Conservation (phyloP, 2,888 invertebrate genomes). For the Metopia argyrocephala region DNA sequence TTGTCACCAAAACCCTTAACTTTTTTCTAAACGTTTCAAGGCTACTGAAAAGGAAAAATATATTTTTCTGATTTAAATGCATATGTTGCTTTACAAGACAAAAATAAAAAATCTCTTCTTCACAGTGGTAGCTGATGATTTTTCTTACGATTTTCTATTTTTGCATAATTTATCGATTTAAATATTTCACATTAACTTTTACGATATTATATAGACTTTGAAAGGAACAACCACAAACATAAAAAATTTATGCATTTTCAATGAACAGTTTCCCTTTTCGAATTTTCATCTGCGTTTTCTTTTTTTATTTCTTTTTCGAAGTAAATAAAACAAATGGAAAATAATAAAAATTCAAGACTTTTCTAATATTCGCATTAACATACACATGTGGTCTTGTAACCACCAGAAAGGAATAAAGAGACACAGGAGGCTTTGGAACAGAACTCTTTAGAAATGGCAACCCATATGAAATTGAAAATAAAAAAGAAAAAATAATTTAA, state of each 20-base stretch:
- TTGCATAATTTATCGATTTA: conserved; percentile 55
- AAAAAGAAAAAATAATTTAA: conserved; percentile 2
- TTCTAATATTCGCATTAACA: conserved; percentile 10
- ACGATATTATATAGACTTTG: conserved; percentile 16
- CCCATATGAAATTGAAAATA: conserved; percentile 18
- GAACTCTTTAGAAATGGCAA: background rate
- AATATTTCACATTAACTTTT: conserved; percentile 52
- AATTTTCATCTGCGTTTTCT: conserved; percentile 10
- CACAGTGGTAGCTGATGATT: conserved; percentile 6
- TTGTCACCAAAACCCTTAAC: background rate
- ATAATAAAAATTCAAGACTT: conserved; percentile 26
- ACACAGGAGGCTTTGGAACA: background rate
- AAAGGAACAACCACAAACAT: background rate
- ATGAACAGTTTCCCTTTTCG: conserved; percentile 58
- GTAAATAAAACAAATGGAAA: conserved; percentile 10
- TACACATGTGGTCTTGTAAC: background rate
- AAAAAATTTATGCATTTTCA: conserved; percentile 54
- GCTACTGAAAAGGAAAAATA: background rate
- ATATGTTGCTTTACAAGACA: background rate
- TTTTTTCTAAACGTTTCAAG: background rate
- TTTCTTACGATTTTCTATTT: conserved; percentile 1
- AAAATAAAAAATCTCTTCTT: background rate
- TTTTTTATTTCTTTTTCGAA: no score
- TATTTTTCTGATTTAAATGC: background rate
- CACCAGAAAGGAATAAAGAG: background rate